Conservation (phyloP, 2,888 invertebrate genomes). For the Nephrotoma guestfalica region DNA sequence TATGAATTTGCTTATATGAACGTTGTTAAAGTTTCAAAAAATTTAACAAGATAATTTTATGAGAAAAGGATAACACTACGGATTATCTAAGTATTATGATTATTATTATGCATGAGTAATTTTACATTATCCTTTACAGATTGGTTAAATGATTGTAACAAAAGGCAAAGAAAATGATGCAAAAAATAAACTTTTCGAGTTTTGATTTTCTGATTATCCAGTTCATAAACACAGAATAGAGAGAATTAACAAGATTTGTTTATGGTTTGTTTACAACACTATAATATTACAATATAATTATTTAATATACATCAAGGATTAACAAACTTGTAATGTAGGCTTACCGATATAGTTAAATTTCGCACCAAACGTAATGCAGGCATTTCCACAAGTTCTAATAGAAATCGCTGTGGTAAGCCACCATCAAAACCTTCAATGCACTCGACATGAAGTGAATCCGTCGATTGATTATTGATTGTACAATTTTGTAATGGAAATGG, state of each 20-base stretch:
- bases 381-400: constrained; percentile 63
- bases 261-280: background rate
- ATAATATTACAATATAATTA: background rate
- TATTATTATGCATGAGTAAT: background rate
- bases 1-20: background rate
- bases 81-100: background rate
- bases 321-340: constrained; percentile 11
- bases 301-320: background rate
- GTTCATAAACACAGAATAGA: background rate
- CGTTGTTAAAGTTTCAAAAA: background rate
- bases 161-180: background rate
- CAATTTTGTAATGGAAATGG: constrained; percentile 81
- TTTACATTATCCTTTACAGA: background rate
- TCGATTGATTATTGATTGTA: constrained; percentile 72
- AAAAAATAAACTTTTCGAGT: background rate
- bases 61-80: background rate
- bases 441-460: constrained; percentile 68
- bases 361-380: constrained; percentile 41
- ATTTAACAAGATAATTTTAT: background rate
- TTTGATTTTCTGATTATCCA: background rate
- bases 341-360: constrained; percentile 29
- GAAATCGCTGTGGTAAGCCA: constrained; percentile 73
- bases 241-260: background rate
- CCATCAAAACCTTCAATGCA: constrained; percentile 81
- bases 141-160: background rate